These are phyloP conservation scores for Drosophila antonietae DNA, from an alignment of 2,888 invertebrate species.

Conservation along the genomic window DNA sequence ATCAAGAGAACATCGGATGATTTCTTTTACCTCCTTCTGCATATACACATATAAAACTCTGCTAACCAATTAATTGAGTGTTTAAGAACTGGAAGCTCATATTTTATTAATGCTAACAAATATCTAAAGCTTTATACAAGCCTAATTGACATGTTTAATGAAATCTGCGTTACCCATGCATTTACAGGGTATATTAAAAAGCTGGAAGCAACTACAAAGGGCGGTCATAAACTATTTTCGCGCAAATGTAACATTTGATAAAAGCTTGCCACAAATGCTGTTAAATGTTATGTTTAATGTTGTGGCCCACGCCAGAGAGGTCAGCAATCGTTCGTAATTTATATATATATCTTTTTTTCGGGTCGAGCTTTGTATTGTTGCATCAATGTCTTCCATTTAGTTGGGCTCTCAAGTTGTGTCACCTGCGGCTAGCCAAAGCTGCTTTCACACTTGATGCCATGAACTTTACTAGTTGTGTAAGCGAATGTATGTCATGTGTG, in stretches of 20 bases:
- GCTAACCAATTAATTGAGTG: too few species aligned
- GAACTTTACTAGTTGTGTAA: constrained; percentile 14
- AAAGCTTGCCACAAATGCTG: constrained; percentile 61
- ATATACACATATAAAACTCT: too few species aligned
- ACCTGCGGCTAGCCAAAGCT: constrained; percentile 63
- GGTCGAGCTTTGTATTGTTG: constrained; percentile 9
- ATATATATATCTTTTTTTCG: not conserved
- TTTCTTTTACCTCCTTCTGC: too few species aligned
- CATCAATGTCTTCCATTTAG: constrained; percentile 25
- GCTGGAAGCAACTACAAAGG: constrained; percentile 43
- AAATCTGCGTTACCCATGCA: not conserved
- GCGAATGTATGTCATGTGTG: not conserved
- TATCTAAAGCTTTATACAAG: not conserved
- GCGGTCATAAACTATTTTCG: constrained; percentile 62
- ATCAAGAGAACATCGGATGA: too few species aligned
- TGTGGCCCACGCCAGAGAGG: constrained; percentile 38
- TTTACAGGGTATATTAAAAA: constrained; percentile 1
- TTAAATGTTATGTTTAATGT: constrained; percentile 64
- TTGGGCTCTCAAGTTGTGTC: constrained; percentile 48
- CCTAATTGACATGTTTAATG: too few species aligned
- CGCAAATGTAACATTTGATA: constrained; percentile 42
- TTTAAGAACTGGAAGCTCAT: too few species aligned
- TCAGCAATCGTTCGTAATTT: constrained; percentile 11
- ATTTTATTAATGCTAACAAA: too few species aligned
- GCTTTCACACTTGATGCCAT: constrained; percentile 27